phyloP scores from a whole-genome alignment of 2,797 vertebrate genomes.

The Macroramphosus scolopax region DNA sequence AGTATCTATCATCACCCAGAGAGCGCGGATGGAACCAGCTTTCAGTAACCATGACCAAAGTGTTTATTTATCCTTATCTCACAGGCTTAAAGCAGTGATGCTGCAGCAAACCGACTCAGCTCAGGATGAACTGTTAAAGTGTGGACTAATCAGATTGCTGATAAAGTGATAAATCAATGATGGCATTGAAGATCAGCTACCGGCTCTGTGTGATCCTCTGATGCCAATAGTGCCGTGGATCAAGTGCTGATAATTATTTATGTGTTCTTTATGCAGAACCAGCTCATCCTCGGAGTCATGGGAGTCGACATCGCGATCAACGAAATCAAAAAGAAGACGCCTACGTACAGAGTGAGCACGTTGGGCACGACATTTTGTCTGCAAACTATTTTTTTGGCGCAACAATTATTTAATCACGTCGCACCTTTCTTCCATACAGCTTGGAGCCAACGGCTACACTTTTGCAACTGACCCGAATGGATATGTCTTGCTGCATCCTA shows the following conservation, averaged over 20 bases:
- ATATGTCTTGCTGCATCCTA: slow-evolving; percentile 94
- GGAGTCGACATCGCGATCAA: slow-evolving; percentile 94
- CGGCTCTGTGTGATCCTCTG: too few species aligned
- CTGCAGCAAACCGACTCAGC: slow-evolving; percentile 22
- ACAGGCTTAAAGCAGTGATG: slow-evolving; percentile 28
- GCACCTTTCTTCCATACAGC: slow-evolving; percentile 51
- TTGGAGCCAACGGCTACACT: slow-evolving; percentile 94
- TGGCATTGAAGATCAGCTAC: slow-evolving; percentile 18
- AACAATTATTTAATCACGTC: neutral
- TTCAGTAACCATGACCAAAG: slow-evolving; percentile 38
- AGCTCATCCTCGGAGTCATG: slow-evolving; percentile 97
- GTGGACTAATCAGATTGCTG: slow-evolving; percentile 38
- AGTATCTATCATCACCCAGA: slow-evolving; percentile 6
- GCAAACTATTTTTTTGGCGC: neutral
- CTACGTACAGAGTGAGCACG: slow-evolving; percentile 89
- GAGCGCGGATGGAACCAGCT: slow-evolving; percentile 23
- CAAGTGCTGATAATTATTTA: slow-evolving; percentile 11
- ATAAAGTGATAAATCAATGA: slow-evolving; percentile 29
- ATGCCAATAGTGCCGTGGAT: too few species aligned
- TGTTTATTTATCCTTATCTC: slow-evolving; percentile 55
- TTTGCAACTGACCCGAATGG: slow-evolving; percentile 96
- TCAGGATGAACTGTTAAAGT: slow-evolving; percentile 37
- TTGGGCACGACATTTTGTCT: neutral
- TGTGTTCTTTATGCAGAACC: slow-evolving; percentile 81
- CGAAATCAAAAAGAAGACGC: slow-evolving; percentile 95